Conservation (phyloP, 2,797 vertebrate genomes). For the Rhynchonycteris naso region DNA sequence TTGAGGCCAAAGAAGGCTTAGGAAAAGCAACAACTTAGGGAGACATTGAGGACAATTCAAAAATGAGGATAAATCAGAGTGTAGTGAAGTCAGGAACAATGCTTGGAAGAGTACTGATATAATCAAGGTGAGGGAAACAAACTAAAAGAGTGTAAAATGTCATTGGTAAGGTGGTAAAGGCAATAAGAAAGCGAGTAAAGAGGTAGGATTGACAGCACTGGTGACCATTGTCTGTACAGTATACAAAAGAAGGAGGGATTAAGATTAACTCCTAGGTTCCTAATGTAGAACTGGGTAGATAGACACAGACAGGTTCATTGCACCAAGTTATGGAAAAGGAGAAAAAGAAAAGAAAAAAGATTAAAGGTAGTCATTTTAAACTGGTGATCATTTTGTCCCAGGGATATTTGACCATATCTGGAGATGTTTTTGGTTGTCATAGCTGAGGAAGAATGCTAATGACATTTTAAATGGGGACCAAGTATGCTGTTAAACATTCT, state of each 20-base stretch:
- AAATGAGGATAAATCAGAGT: not conserved
- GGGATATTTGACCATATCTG: not conserved
- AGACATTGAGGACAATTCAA: not conserved
- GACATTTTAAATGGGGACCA: not conserved
- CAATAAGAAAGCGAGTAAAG: not conserved
- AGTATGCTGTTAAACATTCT: not conserved
- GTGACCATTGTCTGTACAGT: not conserved
- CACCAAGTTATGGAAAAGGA: not conserved
- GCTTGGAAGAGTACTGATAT: not conserved
- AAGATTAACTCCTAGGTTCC: not conserved
- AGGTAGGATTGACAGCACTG: not conserved
- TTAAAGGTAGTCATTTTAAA: not conserved
- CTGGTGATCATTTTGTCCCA: not conserved
- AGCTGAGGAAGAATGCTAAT: not conserved
- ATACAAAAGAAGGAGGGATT: not conserved
- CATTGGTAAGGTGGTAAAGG: not conserved
- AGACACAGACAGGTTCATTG: not conserved
- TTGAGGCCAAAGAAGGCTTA: not conserved
- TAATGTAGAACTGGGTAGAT: not conserved
- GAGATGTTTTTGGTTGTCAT: not conserved
- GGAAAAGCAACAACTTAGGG: not conserved
- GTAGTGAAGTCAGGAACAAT: not conserved
- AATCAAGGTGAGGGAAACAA: not conserved
- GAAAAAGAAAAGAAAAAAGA: not conserved
- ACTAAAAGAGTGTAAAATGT: not conserved